Evolutionary conservation across 30 jellyfish, hydroid and myxozoan species (phyloP).

Genomic region (Hydra vulgaris): DNA sequence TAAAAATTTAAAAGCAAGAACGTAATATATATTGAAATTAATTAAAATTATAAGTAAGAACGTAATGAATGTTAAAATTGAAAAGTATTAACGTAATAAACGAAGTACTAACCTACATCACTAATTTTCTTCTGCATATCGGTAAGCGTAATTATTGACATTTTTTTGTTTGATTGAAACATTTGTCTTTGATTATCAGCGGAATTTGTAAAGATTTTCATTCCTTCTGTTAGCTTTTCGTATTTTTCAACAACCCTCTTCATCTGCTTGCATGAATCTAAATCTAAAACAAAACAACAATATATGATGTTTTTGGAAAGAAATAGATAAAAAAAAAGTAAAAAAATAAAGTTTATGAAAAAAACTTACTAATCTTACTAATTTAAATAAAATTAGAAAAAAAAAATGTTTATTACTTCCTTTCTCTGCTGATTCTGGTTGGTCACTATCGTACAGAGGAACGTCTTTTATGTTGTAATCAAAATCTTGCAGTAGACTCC

Average conservation of each 20-base stretch:
- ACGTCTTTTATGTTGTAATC: constrained; percentile 6
- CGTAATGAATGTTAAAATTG: too few species aligned
- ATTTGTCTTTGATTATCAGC: constrained; percentile 22
- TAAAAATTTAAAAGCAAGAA: too few species aligned
- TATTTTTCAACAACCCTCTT: constrained; percentile 22
- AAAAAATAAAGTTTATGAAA: too few species aligned
- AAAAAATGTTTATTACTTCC: neutral
- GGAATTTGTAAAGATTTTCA: constrained; percentile 13
- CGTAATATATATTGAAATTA: too few species aligned
- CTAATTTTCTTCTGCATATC: constrained; percentile 4
- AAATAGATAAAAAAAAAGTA: too few species aligned
- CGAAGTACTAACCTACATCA: constrained; percentile 8
- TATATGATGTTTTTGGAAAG: too few species aligned
- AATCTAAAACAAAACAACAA: neutral
- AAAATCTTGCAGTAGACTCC: constrained; percentile 11
- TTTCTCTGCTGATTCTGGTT: neutral
- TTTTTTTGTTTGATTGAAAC: constrained; percentile 4
- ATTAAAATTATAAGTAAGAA: too few species aligned
- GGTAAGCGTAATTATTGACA: neutral
- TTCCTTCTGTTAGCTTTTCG: constrained; percentile 24
- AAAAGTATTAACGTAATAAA: neutral
- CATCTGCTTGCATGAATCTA: constrained; percentile 22
- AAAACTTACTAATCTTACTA: neutral
- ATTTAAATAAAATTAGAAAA: neutral
- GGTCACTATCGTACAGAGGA: constrained; percentile 14